phyloP scores from a whole-genome alignment of 2,113 vertebrate genomes.

The Neomonachus schauinslandi region DNA sequence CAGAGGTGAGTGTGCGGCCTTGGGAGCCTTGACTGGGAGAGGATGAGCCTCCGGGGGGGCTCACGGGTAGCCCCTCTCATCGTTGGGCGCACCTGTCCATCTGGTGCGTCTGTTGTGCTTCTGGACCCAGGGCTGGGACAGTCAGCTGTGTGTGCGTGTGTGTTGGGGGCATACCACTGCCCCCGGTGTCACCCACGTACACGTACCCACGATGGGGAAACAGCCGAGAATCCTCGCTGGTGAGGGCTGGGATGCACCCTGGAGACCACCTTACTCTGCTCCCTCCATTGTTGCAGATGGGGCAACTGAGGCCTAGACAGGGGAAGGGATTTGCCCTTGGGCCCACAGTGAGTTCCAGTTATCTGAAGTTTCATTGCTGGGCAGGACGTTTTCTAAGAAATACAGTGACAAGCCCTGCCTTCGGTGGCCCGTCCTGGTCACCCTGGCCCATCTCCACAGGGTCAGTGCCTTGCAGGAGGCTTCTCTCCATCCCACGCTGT shows the following conservation, averaged over 20 bases:
- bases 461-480: accelerated
- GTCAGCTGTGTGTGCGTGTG: neutral
- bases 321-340: neutral
- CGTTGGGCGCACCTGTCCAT: neutral
- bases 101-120: accelerated
- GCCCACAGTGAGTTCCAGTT: neutral
- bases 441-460: accelerated
- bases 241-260: neutral
- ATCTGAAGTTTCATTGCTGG: neutral
- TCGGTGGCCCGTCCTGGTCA: accelerated
- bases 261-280: neutral
- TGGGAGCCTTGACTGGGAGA: neutral
- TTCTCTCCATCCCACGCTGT: accelerated
- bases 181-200: neutral
- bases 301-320: neutral
- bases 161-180: neutral
- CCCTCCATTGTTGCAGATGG: neutral
- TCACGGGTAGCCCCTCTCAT: accelerated
- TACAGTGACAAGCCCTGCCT: no score
- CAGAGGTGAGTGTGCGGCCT: no score
- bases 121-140: neutral
- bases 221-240: neutral
- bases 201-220: accelerated
- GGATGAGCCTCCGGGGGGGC: accelerated
- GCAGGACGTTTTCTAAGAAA: neutral